Evolutionary conservation across 2,113 vertebrate species (phyloP).

Genomic region (Damaliscus lunatus): DNA sequence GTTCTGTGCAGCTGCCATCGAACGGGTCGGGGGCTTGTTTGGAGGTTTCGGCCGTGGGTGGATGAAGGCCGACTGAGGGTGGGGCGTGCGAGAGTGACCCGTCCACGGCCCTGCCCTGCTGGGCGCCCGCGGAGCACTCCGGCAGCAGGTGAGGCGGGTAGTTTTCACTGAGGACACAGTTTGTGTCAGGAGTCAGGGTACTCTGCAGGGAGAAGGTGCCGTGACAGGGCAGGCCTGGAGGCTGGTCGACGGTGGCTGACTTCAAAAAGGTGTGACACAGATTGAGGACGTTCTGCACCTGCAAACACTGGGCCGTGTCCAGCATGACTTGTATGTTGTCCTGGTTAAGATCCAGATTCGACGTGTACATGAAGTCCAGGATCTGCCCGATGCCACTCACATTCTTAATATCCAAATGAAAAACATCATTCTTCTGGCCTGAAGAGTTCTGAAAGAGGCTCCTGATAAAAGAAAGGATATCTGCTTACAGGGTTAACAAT

Average conservation of each 20-base stretch:
- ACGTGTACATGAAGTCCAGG: slow-evolving; percentile 99
- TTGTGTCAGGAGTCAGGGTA: slow-evolving; percentile 75
- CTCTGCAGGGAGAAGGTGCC: slow-evolving; percentile 80
- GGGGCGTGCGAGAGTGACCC: slow-evolving; percentile 73
- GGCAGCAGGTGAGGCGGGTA: slow-evolving; percentile 79
- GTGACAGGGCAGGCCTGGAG: slow-evolving; percentile 59
- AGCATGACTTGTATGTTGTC: slow-evolving; percentile 93
- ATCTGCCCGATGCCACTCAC: slow-evolving; percentile 97
- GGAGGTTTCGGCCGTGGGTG: slow-evolving; percentile 58
- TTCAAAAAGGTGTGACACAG: slow-evolving; percentile 93
- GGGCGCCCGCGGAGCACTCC: slow-evolving; percentile 78
- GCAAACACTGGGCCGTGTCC: slow-evolving; percentile 92
- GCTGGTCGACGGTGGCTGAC: slow-evolving; percentile 78
- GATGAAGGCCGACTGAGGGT: slow-evolving; percentile 43
- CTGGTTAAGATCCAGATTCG: slow-evolving; percentile 93
- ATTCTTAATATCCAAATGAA: slow-evolving; percentile 94
- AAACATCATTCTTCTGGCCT: slow-evolving; percentile 94
- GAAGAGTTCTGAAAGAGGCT: slow-evolving; percentile 96
- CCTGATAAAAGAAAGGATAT: slow-evolving; percentile 80
- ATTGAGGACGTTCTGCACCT: slow-evolving; percentile 91
- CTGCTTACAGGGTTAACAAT: not conserved
- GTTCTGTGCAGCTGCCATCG: slow-evolving; percentile 74
- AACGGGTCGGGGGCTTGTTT: slow-evolving; percentile 75
- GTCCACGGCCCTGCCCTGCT: slow-evolving; percentile 65
- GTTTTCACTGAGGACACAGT: slow-evolving; percentile 77